These are phyloP conservation scores for Manis javanica DNA, from an alignment of 2,797 vertebrate species.

Conservation along the genomic window DNA sequence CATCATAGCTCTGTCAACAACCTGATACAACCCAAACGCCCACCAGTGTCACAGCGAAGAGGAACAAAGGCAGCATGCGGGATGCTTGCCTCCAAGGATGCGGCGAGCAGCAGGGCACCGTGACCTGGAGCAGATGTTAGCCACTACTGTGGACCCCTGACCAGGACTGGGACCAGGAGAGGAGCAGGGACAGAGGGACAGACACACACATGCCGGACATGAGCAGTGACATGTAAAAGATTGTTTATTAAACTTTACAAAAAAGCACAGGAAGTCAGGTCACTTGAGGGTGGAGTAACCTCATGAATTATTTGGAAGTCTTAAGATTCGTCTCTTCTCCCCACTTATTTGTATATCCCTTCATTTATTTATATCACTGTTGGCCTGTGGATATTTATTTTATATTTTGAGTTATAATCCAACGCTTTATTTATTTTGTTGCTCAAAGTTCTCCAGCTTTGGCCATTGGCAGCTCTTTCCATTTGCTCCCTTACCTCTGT, in stretches of 20 bases:
- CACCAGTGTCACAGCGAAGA: conserved; percentile 51
- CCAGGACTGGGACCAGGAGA: conserved; percentile 57
- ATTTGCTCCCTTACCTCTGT: neutral
- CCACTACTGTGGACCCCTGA: conserved; percentile 32
- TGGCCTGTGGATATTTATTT: neutral
- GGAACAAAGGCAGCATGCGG: conserved; percentile 73
- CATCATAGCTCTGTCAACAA: neutral
- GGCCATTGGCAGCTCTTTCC: neutral
- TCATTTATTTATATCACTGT: neutral
- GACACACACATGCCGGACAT: conserved; percentile 87
- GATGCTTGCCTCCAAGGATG: conserved; percentile 93
- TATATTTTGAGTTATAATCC: neutral
- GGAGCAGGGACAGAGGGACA: neutral
- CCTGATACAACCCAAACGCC: neutral
- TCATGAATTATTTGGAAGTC: neutral
- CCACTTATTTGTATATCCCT: neutral
- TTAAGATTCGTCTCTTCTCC: neutral
- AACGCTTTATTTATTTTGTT: neutral
- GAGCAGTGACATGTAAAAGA: conserved; percentile 83
- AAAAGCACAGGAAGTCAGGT: conserved; percentile 48
- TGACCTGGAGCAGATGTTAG: no score
- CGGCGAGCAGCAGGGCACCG: conserved; percentile 89
- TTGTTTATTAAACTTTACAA: conserved; percentile 85
- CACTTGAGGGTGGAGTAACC: neutral
- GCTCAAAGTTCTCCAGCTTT: neutral